Evolutionary conservation across 37 sponge, comb jelly and placozoan genomes (phyloP).

Genomic region (Tethya wilhelma): DNA sequence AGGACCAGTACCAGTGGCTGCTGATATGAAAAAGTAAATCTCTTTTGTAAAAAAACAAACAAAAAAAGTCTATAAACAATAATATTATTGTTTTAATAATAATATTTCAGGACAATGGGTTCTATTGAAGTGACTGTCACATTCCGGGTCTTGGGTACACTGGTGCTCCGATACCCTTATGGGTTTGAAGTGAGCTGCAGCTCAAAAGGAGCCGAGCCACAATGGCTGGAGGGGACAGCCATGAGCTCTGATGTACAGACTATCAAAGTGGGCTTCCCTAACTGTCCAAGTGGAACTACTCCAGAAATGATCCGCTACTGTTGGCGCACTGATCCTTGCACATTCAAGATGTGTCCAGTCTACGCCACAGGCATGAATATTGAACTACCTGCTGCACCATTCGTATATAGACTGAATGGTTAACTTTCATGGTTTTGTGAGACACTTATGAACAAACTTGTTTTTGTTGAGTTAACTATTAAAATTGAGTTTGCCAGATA

Average conservation of each 20-base stretch:
- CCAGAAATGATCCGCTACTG: conserved; percentile 36
- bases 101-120: not conserved
- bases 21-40: conserved; percentile 15
- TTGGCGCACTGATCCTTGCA: conserved; percentile 65
- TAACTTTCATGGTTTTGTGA: not conserved
- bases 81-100: not conserved
- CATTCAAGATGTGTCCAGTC: conserved; percentile 57
- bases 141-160: not conserved
- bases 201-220: not conserved
- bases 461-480: not conserved
- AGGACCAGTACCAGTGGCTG: conserved; percentile 37
- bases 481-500: not conserved
- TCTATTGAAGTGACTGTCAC: not conserved
- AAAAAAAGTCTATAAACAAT: too few relatives aligned
- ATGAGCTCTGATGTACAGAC: not conserved
- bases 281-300: conserved; percentile 15
- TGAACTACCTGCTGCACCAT: conserved; percentile 59
- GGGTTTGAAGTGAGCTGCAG: conserved; percentile 67
- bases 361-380: conserved; percentile 4
- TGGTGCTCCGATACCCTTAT: conserved; percentile 45
- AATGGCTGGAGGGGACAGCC: conserved; percentile 49
- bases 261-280: conserved; percentile 12
- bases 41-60: not conserved
- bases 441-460: not conserved
- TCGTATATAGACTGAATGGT: conserved; percentile 28